Conservation (phyloP, 2,113 vertebrate species). For the Pteronura brasiliensis region DNA sequence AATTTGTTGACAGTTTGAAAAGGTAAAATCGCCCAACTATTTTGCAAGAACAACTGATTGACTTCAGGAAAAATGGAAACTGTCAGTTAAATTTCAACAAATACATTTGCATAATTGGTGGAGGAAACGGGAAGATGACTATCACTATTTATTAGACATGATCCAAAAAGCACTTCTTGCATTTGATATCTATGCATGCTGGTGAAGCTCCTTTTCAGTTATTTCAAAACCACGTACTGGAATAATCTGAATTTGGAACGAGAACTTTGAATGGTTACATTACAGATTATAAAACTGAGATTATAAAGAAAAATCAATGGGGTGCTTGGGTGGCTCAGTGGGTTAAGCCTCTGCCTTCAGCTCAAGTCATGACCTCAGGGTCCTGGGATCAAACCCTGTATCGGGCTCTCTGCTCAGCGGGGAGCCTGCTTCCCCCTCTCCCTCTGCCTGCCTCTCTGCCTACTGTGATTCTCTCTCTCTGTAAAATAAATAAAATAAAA, state of each 20-base stretch:
- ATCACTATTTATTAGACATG: background rate
- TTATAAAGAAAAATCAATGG: background rate
- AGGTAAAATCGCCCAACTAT: background rate
- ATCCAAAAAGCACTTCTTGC: background rate
- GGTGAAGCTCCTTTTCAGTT: background rate
- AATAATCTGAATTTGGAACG: background rate
- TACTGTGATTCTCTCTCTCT: no score
- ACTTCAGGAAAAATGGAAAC: background rate
- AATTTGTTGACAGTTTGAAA: conserved; percentile 10
- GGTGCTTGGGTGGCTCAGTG: no score
- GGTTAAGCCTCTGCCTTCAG: no score
- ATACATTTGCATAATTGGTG: background rate
- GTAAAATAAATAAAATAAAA: no score
- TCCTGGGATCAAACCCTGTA: no score
- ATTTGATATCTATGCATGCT: background rate
- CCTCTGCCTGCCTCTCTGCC: no score
- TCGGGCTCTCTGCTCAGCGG: no score
- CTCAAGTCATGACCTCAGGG: no score
- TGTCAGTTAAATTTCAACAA: background rate
- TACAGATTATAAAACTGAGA: background rate
- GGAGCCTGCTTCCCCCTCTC: no score
- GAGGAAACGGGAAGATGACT: background rate
- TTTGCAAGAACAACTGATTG: background rate
- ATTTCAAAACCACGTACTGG: background rate
- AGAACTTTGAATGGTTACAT: background rate